These are phyloP conservation scores for Oryzias curvinotus DNA, from an alignment of 2,113 vertebrate genomes.

Conservation along the genomic window DNA sequence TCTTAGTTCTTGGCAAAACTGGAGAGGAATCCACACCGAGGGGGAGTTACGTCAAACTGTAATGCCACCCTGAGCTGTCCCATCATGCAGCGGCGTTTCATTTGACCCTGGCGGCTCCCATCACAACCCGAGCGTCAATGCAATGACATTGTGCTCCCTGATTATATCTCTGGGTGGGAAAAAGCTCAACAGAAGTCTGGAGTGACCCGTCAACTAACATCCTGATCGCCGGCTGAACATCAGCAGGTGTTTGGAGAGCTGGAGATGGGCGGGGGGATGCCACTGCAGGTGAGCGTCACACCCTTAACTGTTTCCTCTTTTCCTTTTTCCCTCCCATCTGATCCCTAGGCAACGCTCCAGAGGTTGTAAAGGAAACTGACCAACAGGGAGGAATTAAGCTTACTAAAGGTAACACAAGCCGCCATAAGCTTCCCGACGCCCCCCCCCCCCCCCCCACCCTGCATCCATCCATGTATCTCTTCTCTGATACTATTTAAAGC, in stretches of 20 bases:
- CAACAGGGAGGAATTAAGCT: slow-evolving; percentile 35
- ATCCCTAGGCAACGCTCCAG: slow-evolving; percentile 11
- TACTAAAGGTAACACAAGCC: slow-evolving; percentile 63
- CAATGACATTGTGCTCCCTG: slow-evolving; percentile 11
- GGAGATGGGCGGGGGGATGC: neutral
- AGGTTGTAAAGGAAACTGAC: slow-evolving; percentile 30
- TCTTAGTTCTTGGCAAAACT: slow-evolving; percentile 50
- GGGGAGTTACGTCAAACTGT: slow-evolving; percentile 44
- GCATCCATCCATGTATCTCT: slow-evolving; percentile 25
- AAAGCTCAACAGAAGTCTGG: slow-evolving; percentile 15
- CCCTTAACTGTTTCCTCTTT: neutral
- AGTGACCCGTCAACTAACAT: too few relatives aligned
- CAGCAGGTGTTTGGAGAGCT: slow-evolving; percentile 1
- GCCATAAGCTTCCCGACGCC: slow-evolving; percentile 16
- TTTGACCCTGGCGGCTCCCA: slow-evolving; percentile 26
- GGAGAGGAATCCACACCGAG: slow-evolving; percentile 35
- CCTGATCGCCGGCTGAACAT: slow-evolving; percentile 3
- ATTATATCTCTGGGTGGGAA: neutral
- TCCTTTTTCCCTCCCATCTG: slow-evolving; percentile 2
- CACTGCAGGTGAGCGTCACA: slow-evolving; percentile 5
- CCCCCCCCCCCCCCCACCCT: slow-evolving; percentile 22
- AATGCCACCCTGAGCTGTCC: slow-evolving; percentile 31
- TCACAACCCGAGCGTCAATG: slow-evolving; percentile 15
- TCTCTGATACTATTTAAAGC: slow-evolving; percentile 66
- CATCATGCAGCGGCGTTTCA: slow-evolving; percentile 32